Conservation (phyloP, 2,888 invertebrate genomes). For the Drosophila pegasa region DNA sequence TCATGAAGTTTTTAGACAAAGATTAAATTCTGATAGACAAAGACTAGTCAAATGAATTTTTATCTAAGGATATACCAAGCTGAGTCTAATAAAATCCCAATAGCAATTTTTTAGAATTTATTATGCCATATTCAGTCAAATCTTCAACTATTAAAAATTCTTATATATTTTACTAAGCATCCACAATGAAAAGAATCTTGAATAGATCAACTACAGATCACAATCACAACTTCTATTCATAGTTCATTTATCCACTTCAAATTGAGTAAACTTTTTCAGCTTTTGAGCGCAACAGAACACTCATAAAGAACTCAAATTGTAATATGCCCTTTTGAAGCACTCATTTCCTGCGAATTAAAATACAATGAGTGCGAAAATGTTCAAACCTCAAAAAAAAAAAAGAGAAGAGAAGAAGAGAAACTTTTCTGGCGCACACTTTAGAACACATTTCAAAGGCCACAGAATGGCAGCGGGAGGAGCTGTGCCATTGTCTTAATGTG, state of each 20-base stretch:
- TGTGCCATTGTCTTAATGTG: slow-evolving; percentile 59
- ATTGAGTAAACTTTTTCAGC: neutral
- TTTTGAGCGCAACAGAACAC: neutral
- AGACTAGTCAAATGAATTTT: no score
- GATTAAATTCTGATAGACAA: no score
- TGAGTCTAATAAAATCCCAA: no score
- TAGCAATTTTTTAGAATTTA: no score
- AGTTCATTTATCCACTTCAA: neutral
- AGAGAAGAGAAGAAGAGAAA: slow-evolving; percentile 14
- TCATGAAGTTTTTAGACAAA: no score
- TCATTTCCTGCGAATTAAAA: slow-evolving; percentile 19
- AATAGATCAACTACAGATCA: neutral
- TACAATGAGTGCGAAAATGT: slow-evolving; percentile 43
- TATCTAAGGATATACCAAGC: no score
- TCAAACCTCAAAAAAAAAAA: slow-evolving; percentile 15
- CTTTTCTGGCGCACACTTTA: slow-evolving; percentile 58
- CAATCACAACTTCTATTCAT: no score
- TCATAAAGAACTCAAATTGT: neutral
- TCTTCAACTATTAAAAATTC: neutral
- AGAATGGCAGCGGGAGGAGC: slow-evolving; percentile 50
- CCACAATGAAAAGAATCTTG: neutral
- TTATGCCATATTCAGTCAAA: no score
- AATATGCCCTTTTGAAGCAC: slow-evolving; percentile 16
- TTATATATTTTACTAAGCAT: neutral
- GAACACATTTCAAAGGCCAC: slow-evolving; percentile 62